Evolutionary conservation across 2,113 vertebrate genomes (phyloP).

Genomic region (Cinclus mexicanus): DNA sequence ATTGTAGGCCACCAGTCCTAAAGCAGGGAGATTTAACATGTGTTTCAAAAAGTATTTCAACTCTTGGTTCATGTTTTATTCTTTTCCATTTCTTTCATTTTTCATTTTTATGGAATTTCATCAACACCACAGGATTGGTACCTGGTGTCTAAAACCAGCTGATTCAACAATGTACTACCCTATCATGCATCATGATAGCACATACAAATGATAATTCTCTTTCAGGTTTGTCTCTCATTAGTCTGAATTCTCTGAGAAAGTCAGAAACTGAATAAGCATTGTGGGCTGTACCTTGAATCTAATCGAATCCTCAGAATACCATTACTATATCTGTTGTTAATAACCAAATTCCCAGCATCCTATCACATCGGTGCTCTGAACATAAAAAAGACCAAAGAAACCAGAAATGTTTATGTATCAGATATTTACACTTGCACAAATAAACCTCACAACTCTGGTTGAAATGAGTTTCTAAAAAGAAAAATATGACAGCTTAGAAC

Average conservation of each 20-base stretch:
- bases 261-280: background rate
- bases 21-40: slow-evolving; percentile 35
- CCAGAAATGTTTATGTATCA: background rate
- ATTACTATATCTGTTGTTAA: background rate
- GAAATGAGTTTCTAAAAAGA: background rate
- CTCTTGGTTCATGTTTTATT: slow-evolving; percentile 1
- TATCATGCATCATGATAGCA: background rate
- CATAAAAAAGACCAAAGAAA: background rate
- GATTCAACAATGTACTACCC: background rate
- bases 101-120: slow-evolving; percentile 14
- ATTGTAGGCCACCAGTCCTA: background rate
- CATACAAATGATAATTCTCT: background rate
- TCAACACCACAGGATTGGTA: background rate
- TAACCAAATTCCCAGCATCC: background rate
- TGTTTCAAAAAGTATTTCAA: slow-evolving; percentile 59
- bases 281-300: background rate
- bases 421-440: background rate
- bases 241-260: background rate
- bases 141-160: background rate
- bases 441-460: background rate
- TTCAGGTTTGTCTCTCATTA: background rate
- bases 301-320: background rate
- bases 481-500: background rate
- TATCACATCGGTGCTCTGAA: background rate
- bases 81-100: background rate